Evolutionary conservation across 1,140 invertebrate species (phyloP).

Genomic region (Tetramorium simillimum): DNA sequence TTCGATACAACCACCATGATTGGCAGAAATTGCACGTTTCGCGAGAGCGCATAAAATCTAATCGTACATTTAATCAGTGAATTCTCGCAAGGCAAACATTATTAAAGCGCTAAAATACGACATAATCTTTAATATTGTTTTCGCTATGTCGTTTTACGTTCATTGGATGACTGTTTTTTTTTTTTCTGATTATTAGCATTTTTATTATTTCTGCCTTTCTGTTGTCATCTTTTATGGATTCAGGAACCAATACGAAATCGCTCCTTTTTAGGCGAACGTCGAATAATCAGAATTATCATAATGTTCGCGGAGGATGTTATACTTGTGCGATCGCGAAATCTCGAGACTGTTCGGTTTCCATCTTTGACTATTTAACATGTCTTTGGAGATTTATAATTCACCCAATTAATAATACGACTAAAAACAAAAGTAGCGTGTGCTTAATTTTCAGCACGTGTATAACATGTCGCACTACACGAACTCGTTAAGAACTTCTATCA

Average conservation of each 20-base stretch:
- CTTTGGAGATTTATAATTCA: background rate
- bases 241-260: constrained; percentile 5
- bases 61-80: background rate
- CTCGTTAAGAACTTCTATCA: background rate
- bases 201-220: constrained; percentile 19
- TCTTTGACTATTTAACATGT: background rate
- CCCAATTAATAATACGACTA: background rate
- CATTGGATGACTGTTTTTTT: background rate
- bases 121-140: constrained; percentile 12
- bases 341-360: background rate
- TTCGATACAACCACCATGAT: background rate
- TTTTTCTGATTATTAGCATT: constrained; percentile 23
- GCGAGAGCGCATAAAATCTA: background rate
- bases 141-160: constrained; percentile 75
- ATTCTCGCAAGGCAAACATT: background rate
- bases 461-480: background rate
- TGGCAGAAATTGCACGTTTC: constrained; percentile 18
- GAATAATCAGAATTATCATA: background rate
- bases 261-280: background rate
- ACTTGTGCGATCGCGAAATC: constrained; percentile 4
- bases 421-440: background rate
- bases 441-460: background rate
- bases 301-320: background rate
- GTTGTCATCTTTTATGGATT: constrained; percentile 1
- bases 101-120: background rate